Evolutionary conservation across 2,797 vertebrate genomes (phyloP).

Genomic region (Oophaga sylvatica): DNA sequence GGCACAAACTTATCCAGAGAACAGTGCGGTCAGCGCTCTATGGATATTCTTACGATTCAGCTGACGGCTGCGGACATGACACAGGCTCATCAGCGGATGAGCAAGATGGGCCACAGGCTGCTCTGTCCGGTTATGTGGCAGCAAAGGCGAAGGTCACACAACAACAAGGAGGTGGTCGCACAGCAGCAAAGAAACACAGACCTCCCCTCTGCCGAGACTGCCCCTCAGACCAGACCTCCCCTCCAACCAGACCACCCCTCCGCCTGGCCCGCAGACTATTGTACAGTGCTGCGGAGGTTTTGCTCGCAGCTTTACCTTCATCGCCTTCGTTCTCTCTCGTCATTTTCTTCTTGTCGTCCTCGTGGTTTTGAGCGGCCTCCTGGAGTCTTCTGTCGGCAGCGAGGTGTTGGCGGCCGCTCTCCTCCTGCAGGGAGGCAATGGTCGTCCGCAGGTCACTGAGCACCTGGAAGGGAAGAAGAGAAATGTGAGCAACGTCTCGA

Average conservation of each 20-base stretch:
- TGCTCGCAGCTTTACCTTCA: slow-evolving; percentile 73
- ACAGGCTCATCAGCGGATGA: no score
- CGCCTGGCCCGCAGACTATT: background rate
- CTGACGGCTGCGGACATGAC: no score
- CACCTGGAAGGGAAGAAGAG: slow-evolving; percentile 74
- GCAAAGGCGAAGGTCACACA: no score
- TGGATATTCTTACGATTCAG: no score
- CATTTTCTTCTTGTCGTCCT: slow-evolving; percentile 83
- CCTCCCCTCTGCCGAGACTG: no score
- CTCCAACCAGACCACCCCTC: no score
- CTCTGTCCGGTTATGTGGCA: no score
- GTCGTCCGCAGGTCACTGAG: slow-evolving; percentile 84
- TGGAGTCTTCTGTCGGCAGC: slow-evolving; percentile 77
- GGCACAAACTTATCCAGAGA: background rate
- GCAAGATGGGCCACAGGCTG: no score
- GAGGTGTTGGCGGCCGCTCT: slow-evolving; percentile 78
- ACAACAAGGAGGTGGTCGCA: no score
- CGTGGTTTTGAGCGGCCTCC: slow-evolving; percentile 78
- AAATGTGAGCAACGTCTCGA: background rate
- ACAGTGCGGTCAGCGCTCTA: background rate
- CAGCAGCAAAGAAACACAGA: no score
- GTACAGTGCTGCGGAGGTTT: background rate
- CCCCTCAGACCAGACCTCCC: no score
- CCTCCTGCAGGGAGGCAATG: slow-evolving; percentile 79
- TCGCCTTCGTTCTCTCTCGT: slow-evolving; percentile 76